Base-by-base conservation (phyloP, 2,797 vertebrate genomes). In the Sternotherus odoratus region DNA sequence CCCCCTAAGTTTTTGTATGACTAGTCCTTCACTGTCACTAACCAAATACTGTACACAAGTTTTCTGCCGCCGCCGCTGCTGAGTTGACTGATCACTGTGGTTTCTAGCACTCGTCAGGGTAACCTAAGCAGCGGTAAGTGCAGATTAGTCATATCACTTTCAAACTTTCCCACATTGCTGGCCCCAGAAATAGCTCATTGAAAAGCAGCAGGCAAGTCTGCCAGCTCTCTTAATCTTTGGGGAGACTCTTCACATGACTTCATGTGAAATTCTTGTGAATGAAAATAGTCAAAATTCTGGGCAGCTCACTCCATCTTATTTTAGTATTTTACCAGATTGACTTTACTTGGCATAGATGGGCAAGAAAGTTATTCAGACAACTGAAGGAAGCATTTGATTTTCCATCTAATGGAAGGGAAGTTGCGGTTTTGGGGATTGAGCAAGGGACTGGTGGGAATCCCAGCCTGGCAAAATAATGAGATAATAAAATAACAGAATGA, bases 71-170 rank as follows among this genome's bases (percentile, higher is more conserved):
- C 33, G 33, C 8, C 11, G 51, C 13, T 49, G 78, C 88, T 86
- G 4, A 4, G 85, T 60, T 91, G 60, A 19, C 77, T 91, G 85
- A 0, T 50, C 72, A 0, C 85, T 97, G 98, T 92, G 98, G 97
- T 98, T 98, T 97, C 77, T 92, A 96, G 95, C 92, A 83, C 89
- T 57, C 1, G 39, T 88, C 12, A 83, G 92, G 91, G 95, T 95
- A 96, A 94, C 91, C 0, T 79, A 91, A 81, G 86, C 86, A 92
- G 28, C 82, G 83, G 97, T 74, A 79, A 93, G 81, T 77, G 6
- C 83, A 94, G 87, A 96, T 98, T 96, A 98, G 94, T 98, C 97
- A 98, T 85, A 13, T 83, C 94, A 95, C 96, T 97, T 98, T 98
- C 97, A 95, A 97, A 95, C 77, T 93, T 95, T 95, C 96, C 97